These are phyloP conservation scores for Heliconius nattereri DNA, from an alignment of 1,140 invertebrate genomes.

Conservation along the genomic window DNA sequence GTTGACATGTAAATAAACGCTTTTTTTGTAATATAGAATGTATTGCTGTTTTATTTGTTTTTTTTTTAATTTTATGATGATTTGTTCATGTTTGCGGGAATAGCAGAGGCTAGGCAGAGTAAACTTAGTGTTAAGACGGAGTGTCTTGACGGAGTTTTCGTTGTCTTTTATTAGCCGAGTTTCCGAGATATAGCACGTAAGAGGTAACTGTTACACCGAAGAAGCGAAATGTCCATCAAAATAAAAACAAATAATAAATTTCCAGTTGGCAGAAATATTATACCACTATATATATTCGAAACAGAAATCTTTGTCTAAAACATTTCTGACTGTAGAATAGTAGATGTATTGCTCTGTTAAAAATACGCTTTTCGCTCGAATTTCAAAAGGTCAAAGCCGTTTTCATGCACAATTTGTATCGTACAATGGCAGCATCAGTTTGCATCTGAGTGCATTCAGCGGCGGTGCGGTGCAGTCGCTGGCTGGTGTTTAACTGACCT, in stretches of 20 bases:
- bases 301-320: background rate
- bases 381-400: constrained; percentile 36
- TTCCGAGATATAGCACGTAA: too few relatives aligned
- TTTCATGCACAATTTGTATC: constrained; percentile 40
- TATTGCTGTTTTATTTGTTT: background rate
- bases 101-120: too few relatives aligned
- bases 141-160: too few relatives aligned
- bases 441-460: constrained; percentile 25
- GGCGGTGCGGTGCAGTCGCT: constrained; percentile 8
- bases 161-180: too few relatives aligned
- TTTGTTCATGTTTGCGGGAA: too few relatives aligned
- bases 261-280: background rate
- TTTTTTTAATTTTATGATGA: too few relatives aligned
- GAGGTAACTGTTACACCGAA: too few relatives aligned
- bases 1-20: background rate
- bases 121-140: too few relatives aligned
- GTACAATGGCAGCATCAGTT: constrained; percentile 31
- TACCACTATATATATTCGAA: background rate
- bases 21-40: background rate
- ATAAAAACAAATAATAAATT: background rate
- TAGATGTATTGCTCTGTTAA: constrained; percentile 17
- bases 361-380: constrained; percentile 24
- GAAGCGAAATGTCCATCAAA: background rate
- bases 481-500: constrained; percentile 27
- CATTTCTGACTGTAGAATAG: background rate